Conservation (phyloP, 2,797 vertebrate genomes). For the Typhlichthys subterraneus region DNA sequence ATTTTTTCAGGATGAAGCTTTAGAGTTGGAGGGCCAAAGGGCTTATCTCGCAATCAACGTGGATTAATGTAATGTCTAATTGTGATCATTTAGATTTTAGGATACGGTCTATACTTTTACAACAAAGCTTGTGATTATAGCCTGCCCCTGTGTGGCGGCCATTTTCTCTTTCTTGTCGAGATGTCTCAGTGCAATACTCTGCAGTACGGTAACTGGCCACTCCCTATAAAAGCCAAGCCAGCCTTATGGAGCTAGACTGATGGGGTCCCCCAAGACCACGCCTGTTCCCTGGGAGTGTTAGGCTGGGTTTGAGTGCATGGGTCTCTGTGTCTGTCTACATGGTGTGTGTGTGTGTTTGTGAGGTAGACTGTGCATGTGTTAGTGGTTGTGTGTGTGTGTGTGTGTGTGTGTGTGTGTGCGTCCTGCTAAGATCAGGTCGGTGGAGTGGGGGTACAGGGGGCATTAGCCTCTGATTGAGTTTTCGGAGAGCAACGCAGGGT, state of each 20-base stretch:
- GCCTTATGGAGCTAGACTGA: conserved; percentile 59
- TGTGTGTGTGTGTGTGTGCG: conserved; percentile 13
- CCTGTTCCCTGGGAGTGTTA: conserved; percentile 57
- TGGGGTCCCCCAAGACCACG: conserved; percentile 54
- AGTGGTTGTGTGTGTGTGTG: conserved; percentile 26
- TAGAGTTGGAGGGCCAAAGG: conserved; percentile 7
- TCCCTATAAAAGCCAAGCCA: conserved; percentile 60
- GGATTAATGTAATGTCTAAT: conserved; percentile 58
- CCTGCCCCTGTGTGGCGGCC: conserved; percentile 24
- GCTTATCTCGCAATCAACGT: conserved; percentile 50
- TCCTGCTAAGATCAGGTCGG: neutral
- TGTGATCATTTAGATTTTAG: conserved; percentile 44
- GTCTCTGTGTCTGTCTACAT: conserved; percentile 8
- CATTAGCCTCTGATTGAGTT: conserved; percentile 98
- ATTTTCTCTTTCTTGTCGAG: conserved; percentile 2
- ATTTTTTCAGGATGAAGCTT: conserved; percentile 14
- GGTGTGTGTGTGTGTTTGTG: conserved; percentile 8
- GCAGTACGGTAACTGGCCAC: conserved; percentile 37
- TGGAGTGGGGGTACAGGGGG: conserved; percentile 76
- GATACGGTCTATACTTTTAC: conserved; percentile 24
- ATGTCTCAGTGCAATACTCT: neutral
- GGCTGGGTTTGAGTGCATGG: conserved; percentile 14
- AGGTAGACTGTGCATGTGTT: conserved; percentile 30
- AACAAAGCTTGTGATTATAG: conserved; percentile 38
- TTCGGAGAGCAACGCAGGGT: conserved; percentile 90